Conservation (phyloP, 2,113 vertebrate species). For the Numida meleagris region DNA sequence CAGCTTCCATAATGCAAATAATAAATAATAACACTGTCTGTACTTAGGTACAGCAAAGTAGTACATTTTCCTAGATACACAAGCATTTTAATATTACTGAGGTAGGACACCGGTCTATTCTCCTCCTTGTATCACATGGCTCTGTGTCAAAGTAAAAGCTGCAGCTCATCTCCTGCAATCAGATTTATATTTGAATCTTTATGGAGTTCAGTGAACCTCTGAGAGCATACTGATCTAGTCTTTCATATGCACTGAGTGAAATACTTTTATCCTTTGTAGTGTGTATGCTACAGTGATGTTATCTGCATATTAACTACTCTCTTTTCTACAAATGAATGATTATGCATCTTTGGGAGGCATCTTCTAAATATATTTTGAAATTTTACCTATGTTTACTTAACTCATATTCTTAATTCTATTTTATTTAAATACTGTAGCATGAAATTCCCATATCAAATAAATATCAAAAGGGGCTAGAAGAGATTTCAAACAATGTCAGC, state of each 20-base stretch:
- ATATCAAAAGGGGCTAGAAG: neutral
- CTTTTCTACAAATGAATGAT: neutral
- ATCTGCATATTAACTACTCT: neutral
- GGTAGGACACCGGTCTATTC: neutral
- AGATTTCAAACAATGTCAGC: neutral
- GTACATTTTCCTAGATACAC: neutral
- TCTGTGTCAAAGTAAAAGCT: neutral
- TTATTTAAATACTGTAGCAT: neutral
- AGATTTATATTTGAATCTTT: neutral
- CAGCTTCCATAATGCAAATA: slow-evolving; percentile 29
- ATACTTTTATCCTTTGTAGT: neutral
- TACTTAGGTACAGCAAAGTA: neutral
- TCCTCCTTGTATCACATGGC: neutral
- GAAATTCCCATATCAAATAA: neutral
- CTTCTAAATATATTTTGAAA: slow-evolving; percentile 4
- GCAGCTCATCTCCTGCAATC: neutral
- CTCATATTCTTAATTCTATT: neutral
- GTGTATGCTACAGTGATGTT: neutral
- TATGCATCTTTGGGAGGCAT: neutral
- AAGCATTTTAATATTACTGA: neutral
- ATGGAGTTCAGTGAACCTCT: neutral
- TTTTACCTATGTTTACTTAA: neutral
- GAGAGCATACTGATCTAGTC: neutral
- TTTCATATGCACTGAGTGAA: neutral
- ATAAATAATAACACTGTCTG: slow-evolving; percentile 24